Percentiles rank a stretch among this genome's conserved stretches.
Conservation (phyloP, 2,797 vertebrate species). For the Fistularia tabacaria region DNA sequence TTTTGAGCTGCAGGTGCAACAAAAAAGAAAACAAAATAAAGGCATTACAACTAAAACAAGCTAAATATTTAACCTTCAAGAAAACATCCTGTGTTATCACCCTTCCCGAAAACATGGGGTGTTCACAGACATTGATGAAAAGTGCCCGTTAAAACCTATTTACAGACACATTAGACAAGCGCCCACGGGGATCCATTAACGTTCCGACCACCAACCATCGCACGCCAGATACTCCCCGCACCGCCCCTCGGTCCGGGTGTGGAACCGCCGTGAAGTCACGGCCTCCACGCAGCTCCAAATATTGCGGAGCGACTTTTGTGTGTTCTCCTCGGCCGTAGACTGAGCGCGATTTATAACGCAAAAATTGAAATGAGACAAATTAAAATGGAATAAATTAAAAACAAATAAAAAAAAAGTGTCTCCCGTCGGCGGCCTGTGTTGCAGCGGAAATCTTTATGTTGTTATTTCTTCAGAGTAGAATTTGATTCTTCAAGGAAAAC, state of each 20-base stretch:
- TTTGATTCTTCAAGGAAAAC: neutral
- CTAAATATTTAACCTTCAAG: too few species aligned
- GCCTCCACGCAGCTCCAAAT: too few species aligned
- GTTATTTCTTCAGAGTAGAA: neutral
- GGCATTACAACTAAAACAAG: too few species aligned
- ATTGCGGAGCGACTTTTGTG: too few species aligned
- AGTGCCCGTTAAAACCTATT: constrained; percentile 78
- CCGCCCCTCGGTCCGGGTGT: too few species aligned
- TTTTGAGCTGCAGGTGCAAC: constrained; percentile 29
- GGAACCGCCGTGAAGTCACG: too few species aligned
- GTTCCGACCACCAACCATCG: constrained; percentile 53
- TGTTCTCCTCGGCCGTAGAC: constrained; percentile 10
- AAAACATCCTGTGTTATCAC: too few species aligned
- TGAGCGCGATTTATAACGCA: constrained; percentile 6
- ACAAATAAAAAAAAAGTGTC: neutral
- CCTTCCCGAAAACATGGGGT: neutral
- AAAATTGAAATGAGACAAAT: neutral
- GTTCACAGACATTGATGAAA: constrained; percentile 72
- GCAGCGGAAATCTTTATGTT: neutral
- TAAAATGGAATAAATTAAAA: neutral
- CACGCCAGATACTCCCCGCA: too few species aligned
- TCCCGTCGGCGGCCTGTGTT: neutral
- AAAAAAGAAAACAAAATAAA: neutral
- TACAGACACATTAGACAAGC: constrained; percentile 79
- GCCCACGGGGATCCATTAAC: constrained; percentile 75